Evolutionary conservation across 2,113 vertebrate genomes (phyloP).

Genomic region (Pedetes capensis): DNA sequence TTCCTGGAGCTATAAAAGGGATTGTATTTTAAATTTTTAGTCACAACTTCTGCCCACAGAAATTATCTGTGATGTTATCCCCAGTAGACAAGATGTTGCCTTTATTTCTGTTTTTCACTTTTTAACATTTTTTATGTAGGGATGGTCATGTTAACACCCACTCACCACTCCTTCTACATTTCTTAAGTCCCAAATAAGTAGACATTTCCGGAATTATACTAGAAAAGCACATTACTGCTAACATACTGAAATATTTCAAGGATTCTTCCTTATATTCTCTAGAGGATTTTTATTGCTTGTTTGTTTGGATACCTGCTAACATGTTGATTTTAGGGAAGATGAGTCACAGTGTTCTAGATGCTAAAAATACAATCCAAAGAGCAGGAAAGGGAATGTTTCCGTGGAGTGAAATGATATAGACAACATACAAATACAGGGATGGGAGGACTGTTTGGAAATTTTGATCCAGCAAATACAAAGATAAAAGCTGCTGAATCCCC

Average conservation of each 20-base stretch:
- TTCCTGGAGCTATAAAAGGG: slow-evolving; percentile 40
- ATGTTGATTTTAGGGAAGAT: not conserved
- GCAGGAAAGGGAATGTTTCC: not conserved
- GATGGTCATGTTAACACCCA: slow-evolving; percentile 18
- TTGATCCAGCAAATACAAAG: not conserved
- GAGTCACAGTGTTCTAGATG: not conserved
- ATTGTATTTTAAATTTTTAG: slow-evolving; percentile 53
- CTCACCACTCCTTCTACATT: not conserved
- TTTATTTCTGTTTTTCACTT: slow-evolving; percentile 37
- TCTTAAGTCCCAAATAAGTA: slow-evolving; percentile 22
- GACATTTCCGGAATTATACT: slow-evolving; percentile 30
- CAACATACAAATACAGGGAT: not conserved
- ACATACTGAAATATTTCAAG: not conserved
- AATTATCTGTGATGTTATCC: slow-evolving; percentile 42
- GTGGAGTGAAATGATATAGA: not conserved
- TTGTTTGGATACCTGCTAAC: not conserved
- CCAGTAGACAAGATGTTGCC: not conserved
- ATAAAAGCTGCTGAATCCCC: not conserved
- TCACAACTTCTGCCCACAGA: slow-evolving; percentile 32
- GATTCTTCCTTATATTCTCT: not conserved
- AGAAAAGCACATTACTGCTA: not conserved
- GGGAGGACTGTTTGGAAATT: not conserved
- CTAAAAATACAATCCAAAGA: slow-evolving; percentile 21
- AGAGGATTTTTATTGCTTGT: not conserved
- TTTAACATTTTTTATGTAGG: not conserved